Conservation (phyloP, 1,140 invertebrate genomes). For the Diplogasteroides magnus region DNA sequence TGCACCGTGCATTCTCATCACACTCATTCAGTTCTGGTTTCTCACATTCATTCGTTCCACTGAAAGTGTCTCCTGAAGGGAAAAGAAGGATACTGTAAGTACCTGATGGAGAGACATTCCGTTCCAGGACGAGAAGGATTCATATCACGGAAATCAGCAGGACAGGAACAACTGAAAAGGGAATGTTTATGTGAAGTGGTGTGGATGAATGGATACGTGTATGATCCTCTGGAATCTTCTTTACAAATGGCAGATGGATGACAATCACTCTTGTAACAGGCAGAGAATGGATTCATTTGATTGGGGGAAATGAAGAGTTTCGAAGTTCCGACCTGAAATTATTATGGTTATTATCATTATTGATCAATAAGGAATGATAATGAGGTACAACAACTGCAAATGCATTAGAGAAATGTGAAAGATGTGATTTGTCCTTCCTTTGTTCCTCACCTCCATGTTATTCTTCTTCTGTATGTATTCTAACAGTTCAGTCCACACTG, state of each 20-base stretch:
- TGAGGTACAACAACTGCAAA: not conserved
- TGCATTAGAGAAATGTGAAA: not conserved
- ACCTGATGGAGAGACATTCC: slow-evolving; percentile 21
- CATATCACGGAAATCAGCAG: slow-evolving; percentile 32
- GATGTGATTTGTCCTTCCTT: not conserved
- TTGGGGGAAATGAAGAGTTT: slow-evolving; percentile 38
- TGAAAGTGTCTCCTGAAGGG: not conserved
- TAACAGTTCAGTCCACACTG: slow-evolving; percentile 27
- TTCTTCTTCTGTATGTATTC: slow-evolving; percentile 31
- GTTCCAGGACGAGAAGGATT: slow-evolving; percentile 29
- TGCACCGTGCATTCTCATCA: slow-evolving; percentile 35
- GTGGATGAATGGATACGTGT: not conserved
- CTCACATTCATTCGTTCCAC: slow-evolving; percentile 36
- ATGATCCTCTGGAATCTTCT: slow-evolving; percentile 15
- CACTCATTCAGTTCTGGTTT: slow-evolving; percentile 38
- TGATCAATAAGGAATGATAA: not conserved
- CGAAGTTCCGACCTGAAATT: slow-evolving; percentile 24
- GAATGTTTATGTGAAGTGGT: not conserved
- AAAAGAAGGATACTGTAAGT: not conserved
- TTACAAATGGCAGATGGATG: slow-evolving; percentile 34
- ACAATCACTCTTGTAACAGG: slow-evolving; percentile 32
- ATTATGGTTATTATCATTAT: not conserved
- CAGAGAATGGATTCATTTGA: slow-evolving; percentile 36
- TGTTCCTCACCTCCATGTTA: slow-evolving; percentile 27
- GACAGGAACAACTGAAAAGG: slow-evolving; percentile 5